Evolutionary conservation across 2,797 vertebrate genomes (phyloP).

Genomic region (Acanthornis magna): DNA sequence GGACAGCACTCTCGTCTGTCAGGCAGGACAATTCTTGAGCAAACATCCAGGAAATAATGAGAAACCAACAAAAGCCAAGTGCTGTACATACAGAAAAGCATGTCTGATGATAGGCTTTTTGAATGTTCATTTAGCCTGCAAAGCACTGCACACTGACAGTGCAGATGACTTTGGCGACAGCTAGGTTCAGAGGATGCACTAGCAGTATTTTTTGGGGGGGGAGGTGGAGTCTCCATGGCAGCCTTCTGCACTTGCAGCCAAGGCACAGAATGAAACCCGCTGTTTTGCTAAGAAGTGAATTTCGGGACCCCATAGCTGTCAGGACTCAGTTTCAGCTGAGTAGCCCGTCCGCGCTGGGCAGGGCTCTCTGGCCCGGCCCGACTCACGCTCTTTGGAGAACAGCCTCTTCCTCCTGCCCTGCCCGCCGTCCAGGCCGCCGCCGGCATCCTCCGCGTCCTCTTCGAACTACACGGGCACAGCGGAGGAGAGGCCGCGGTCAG

Average conservation of each 20-base stretch:
- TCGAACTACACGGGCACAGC: constrained; percentile 76
- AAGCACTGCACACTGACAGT: neutral
- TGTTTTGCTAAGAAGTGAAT: neutral
- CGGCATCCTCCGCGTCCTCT: constrained; percentile 88
- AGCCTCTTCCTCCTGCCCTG: constrained; percentile 92
- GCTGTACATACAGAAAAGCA: neutral
- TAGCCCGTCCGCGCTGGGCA: neutral
- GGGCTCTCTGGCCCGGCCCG: too few relatives aligned
- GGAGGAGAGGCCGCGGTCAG: neutral
- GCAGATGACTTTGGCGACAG: neutral
- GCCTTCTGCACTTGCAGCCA: neutral
- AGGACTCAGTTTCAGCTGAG: neutral
- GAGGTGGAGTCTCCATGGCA: neutral
- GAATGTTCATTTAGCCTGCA: neutral
- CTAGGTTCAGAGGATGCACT: neutral
- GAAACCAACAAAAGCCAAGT: neutral
- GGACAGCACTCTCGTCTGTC: rapidly evolving
- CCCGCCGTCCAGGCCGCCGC: constrained; percentile 83
- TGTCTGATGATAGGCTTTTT: neutral
- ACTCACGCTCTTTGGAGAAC: constrained; percentile 93
- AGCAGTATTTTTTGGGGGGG: neutral
- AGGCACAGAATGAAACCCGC: neutral
- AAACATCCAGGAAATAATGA: neutral
- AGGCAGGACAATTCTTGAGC: neutral
- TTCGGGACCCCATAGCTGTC: neutral